Conservation (phyloP, 1,140 invertebrate genomes). For the Drosophila nannoptera region DNA sequence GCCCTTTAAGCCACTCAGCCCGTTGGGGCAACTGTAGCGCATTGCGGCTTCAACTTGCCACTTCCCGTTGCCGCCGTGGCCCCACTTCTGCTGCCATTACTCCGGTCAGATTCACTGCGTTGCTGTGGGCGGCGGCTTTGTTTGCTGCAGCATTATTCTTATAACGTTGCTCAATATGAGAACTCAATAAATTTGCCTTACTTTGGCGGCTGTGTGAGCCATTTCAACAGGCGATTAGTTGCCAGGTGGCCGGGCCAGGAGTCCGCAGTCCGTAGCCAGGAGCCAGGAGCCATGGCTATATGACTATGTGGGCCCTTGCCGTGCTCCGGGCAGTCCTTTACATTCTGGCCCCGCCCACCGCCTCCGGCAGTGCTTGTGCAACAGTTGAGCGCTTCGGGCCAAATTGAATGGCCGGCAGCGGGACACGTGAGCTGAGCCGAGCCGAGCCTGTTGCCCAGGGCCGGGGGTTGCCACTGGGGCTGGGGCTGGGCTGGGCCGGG, state of each 20-base stretch:
- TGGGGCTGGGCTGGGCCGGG: neutral
- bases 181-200: constrained; percentile 74
- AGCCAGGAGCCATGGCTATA: constrained; percentile 13
- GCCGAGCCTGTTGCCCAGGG: constrained; percentile 10
- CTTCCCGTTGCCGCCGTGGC: neutral
- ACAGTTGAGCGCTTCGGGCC: constrained; percentile 54
- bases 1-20: neutral
- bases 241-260: constrained; percentile 33
- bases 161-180: constrained; percentile 75
- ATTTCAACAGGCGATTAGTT: constrained; percentile 75
- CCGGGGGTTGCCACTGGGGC: neutral
- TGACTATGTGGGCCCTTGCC: too few species aligned
- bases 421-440: constrained; percentile 27
- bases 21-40: neutral
- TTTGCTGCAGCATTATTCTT: constrained; percentile 66
- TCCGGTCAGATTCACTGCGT: constrained; percentile 12
- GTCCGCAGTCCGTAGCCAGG: too few species aligned
- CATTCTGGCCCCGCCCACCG: neutral
- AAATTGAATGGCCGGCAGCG: constrained; percentile 39
- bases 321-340: constrained; percentile 11
- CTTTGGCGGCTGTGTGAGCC: constrained; percentile 50
- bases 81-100: constrained; percentile 3
- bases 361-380: constrained; percentile 41
- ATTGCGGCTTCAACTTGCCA: neutral
- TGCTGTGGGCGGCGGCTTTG: constrained; percentile 32